Conservation (phyloP, 2,113 vertebrate genomes). For the Craseonycteris thonglongyai region DNA sequence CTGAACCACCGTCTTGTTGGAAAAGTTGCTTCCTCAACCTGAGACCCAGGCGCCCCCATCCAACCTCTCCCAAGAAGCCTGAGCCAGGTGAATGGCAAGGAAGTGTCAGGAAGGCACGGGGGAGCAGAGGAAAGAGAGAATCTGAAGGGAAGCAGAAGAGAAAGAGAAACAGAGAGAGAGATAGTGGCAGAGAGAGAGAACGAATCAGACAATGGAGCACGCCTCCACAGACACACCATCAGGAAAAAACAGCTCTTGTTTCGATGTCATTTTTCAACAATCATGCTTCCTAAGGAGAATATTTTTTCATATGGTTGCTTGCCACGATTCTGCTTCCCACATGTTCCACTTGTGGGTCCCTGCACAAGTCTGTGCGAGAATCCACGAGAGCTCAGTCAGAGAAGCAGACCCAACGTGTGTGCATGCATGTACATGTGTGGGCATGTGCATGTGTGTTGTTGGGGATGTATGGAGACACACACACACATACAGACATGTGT, state of each 20-base stretch:
- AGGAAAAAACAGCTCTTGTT: background rate
- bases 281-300: background rate
- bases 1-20: background rate
- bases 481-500: too few relatives aligned
- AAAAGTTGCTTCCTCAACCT: background rate
- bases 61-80: too few relatives aligned
- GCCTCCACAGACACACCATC: background rate
- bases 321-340: background rate
- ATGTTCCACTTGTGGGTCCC: background rate
- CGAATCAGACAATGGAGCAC: background rate
- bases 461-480: rapidly evolving
- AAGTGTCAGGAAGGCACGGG: too few relatives aligned
- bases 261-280: background rate
- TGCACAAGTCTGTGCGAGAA: background rate
- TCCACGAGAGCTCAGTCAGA: background rate
- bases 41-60: background rate
- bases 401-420: background rate
- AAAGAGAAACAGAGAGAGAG: background rate
- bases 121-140: background rate
- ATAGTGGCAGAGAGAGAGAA: background rate
- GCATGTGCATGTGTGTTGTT: background rate
- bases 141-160: too few relatives aligned
- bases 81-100: background rate
- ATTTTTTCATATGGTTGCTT: rapidly evolving
- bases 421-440: too few relatives aligned